Base-by-base conservation (phyloP, 1,140 invertebrate genomes). In the Brachionus plicatilis region DNA sequence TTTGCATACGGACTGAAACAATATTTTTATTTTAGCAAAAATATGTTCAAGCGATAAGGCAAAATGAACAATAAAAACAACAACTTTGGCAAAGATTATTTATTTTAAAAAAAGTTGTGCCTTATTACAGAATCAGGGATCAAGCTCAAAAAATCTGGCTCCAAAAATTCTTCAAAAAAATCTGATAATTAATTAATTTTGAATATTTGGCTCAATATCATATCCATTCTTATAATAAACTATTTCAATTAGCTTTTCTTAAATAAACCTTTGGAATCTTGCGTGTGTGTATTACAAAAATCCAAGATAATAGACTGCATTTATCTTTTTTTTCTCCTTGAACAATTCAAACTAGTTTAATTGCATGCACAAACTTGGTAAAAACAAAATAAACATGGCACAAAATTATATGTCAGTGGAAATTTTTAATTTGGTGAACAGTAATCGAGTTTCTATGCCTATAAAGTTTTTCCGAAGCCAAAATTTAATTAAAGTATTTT, bases 111-210 rank as follows among this genome's bases (percentile, higher is more conserved):
- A 14, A 41, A 14, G 43, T 47, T 68, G 66, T 68, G 33, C 66
- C n/a, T 68, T 68, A 37, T 68, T 68, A 68, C 66, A 68, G 66
- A 68, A 68, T 68, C 66, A 68, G 41, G 11, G 66, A 68, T 68
- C 66, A 68, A 33, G 17, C 53, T 20, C 6, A 37, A 37, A 29
- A 37, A 37, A 37, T 37, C 33, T 37, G 33, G 33, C 33, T 37
- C 5, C 33, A 37, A 37, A 37, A 60, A 60, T 60, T 60, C 53
- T 20, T 5, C 17, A 24, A 60, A 60, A 60, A 20, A 20, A 24
- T 60, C 53, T 24, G 53, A 20, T 20, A 9, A 24, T 60, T 60
- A 60, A 60, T 60, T 60, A 60, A 60, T 20, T 60, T 60, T 60
- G n/a, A 60, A 60, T 60, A 60, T 24, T 60, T 47, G 11, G 45